Base-by-base conservation (phyloP, 1,140 invertebrate genomes). In the Plutomurus gul region DNA sequence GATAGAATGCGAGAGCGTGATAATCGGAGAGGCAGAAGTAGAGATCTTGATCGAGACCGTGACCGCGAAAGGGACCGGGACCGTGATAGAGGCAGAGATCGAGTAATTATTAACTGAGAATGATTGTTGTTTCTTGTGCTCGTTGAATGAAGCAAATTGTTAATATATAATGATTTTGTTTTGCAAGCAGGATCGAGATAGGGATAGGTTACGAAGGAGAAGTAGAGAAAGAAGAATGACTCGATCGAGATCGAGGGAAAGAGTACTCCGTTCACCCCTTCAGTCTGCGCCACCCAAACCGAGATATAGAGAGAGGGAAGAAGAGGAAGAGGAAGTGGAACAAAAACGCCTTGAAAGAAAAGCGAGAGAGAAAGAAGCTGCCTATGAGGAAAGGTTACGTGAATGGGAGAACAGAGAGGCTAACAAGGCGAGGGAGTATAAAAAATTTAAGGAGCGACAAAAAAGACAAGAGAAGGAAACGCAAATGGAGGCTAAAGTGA, bases 371-470 rank as follows among this genome's bases (percentile, higher is more conserved):
- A 97, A 97, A 86, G 96, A 98, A 88, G 92, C 92, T 13, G 93
- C 94, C 16, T 98, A 98, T 88, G 95, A 98, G 85, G 87, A 92
- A 86, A 87, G 92, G 84, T 85, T 91, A 51, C 90, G 94, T 76
- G 92, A 92, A 79, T 99, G 97, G 97, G 97, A 99, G 88, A 90
- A 90, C 0, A 89, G 97, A 75, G 98, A 99, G 88, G 90, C 94
- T 36, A 93, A 96, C 84, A 97, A 97, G 87, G 88, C 91, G 20
- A 95, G 96, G 87, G 96, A 99, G 85, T 93, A 97, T 86, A 94
- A 95, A 85, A 95, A 95, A 85, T 95, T 97, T 86, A 89, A 91
- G 51, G 92, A 96, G 83, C 93, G 95, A 84, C 94, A 96, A 85
- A 88, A 93, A 33, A 88, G 92, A 77, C 92, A 93, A 84, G 93